These are phyloP conservation scores for Diplodus sargus DNA, from an alignment of 2,797 vertebrate species.

Conservation along the genomic window DNA sequence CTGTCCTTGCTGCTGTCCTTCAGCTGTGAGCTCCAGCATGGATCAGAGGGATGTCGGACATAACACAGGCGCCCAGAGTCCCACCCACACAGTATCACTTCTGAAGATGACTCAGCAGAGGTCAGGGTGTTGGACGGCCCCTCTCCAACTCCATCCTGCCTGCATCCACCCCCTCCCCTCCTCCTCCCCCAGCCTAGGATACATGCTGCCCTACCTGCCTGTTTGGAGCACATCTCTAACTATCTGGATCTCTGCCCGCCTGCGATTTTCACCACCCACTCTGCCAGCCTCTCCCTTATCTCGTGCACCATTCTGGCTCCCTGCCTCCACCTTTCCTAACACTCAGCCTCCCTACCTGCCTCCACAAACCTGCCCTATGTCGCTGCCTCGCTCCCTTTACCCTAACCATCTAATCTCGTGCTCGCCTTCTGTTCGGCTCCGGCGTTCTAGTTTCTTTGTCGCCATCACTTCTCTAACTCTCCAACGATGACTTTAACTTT, in stretches of 20 bases:
- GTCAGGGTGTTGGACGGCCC: conserved; percentile 64
- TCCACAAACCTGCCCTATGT: conserved; percentile 12
- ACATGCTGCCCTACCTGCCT: conserved; percentile 61
- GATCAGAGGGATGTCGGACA: conserved; percentile 48
- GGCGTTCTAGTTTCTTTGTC: conserved; percentile 22
- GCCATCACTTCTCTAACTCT: conserved; percentile 6
- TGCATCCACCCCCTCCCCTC: conserved; percentile 6
- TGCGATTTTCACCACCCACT: conserved; percentile 58
- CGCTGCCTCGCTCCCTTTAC: conserved; percentile 25
- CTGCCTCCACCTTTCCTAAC: conserved; percentile 50
- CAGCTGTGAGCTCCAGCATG: conserved; percentile 53
- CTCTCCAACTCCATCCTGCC: conserved; percentile 44
- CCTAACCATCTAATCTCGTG: conserved; percentile 32
- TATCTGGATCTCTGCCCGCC: conserved; percentile 64
- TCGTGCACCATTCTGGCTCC: conserved; percentile 58
- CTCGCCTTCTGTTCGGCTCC: conserved; percentile 30
- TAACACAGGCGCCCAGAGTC: conserved; percentile 41
- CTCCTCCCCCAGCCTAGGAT: not conserved
- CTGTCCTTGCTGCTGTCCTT: conserved; percentile 77
- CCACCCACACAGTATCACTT: conserved; percentile 62
- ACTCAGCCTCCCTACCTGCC: conserved; percentile 44
- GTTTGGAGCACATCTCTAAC: conserved; percentile 52
- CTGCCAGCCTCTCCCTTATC: conserved; percentile 48
- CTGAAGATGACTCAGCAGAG: conserved; percentile 77
- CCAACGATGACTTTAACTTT: not conserved